Percentiles rank a stretch among this genome's conserved stretches.
These are phyloP conservation scores for Lottia gigantea DNA, from an alignment of 2,888 invertebrate genomes.

Conservation along the genomic window DNA sequence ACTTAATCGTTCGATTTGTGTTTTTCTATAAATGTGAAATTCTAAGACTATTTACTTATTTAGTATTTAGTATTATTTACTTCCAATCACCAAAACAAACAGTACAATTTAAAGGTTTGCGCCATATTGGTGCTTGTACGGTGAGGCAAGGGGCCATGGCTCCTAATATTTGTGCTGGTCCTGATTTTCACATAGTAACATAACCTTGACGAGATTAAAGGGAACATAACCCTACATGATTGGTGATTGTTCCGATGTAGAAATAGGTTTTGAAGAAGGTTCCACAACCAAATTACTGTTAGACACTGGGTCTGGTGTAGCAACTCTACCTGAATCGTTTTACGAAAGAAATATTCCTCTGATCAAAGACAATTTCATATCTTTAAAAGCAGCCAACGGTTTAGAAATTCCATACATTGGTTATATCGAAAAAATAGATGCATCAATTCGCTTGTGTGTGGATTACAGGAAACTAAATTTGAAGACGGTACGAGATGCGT, in stretches of 20 bases:
- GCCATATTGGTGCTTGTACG: no score
- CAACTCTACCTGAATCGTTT: background rate
- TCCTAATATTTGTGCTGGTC: no score
- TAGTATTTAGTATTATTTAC: no score
- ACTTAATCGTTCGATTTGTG: no score
- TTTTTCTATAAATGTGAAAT: no score
- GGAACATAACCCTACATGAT: background rate
- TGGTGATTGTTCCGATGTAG: background rate
- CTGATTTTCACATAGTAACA: no score
- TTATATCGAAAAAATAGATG: slow-evolving; percentile 29
- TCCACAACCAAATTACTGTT: background rate
- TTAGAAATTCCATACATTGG: background rate
- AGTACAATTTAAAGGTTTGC: no score
- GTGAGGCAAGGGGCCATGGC: no score
- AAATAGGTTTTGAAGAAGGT: background rate
- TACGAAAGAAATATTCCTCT: background rate
- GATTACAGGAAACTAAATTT: slow-evolving; percentile 31
- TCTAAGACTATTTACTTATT: no score
- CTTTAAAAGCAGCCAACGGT: slow-evolving; percentile 1
- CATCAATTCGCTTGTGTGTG: slow-evolving; percentile 26
- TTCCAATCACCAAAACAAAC: no score
- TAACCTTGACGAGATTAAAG: no score
- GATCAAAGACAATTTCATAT: background rate
- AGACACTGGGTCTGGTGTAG: background rate
- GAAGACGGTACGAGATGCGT: slow-evolving; percentile 30